phyloP scores from a whole-genome alignment of 2,113 vertebrate genomes.

The Ochotona princeps region DNA sequence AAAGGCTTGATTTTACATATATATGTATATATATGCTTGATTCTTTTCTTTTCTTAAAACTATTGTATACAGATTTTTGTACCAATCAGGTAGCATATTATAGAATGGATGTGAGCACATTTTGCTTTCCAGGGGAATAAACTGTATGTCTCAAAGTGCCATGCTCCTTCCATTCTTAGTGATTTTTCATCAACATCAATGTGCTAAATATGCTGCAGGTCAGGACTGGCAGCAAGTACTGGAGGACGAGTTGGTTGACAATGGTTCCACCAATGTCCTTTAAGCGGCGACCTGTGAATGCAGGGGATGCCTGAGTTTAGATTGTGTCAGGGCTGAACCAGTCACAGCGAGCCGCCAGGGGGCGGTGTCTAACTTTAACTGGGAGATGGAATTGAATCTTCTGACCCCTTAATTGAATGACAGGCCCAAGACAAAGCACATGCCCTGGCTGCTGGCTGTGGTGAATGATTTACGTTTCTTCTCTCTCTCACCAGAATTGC shows the following conservation, averaged over 20 bases:
- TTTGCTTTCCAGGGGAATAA: background rate
- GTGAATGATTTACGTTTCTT: slow-evolving; percentile 69
- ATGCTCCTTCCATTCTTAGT: background rate
- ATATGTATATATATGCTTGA: background rate
- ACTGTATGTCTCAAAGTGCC: background rate
- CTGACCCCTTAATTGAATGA: slow-evolving; percentile 60
- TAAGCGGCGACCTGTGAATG: background rate
- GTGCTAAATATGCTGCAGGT: background rate
- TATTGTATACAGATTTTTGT: background rate
- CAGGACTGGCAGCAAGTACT: too few relatives aligned
- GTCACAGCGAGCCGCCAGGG: slow-evolving; percentile 52
- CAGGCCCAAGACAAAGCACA: slow-evolving; percentile 48
- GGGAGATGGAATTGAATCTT: slow-evolving; percentile 58
- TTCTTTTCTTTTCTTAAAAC: background rate
- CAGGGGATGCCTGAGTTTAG: background rate
- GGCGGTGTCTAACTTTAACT: slow-evolving; percentile 73
- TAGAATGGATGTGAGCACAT: background rate
- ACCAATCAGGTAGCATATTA: background rate
- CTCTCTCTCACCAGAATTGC: background rate
- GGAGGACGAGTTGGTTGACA: background rate
- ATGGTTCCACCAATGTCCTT: background rate
- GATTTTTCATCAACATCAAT: background rate
- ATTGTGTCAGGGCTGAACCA: background rate
- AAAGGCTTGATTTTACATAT: too few relatives aligned
- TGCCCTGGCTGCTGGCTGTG: slow-evolving; percentile 60